Percentiles rank a stretch among this genome's conserved stretches.
phyloP scores from a whole-genome alignment of 2,113 vertebrate genomes.

The Heterotis niloticus region DNA sequence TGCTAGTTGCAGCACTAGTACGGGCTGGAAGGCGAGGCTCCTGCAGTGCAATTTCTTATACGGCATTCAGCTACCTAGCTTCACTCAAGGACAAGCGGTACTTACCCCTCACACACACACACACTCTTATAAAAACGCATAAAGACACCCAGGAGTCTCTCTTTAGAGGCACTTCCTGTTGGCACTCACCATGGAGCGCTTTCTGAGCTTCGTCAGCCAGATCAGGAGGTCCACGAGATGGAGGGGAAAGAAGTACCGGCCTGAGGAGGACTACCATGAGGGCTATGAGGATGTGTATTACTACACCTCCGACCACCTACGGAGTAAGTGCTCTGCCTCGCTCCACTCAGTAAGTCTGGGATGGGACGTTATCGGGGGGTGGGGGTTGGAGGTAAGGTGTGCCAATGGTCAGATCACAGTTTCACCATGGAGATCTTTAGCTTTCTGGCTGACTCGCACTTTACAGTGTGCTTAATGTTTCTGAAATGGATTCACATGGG shows the following conservation, averaged over 20 bases:
- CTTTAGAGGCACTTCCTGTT: background rate
- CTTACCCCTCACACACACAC: background rate
- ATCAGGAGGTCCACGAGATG: slow-evolving; percentile 84
- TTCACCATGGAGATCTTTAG: too few species aligned
- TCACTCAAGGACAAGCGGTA: background rate
- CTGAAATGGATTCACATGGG: too few species aligned
- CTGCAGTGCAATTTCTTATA: background rate
- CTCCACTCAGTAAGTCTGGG: background rate
- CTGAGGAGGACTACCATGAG: slow-evolving; percentile 97
- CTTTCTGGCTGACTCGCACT: too few species aligned
- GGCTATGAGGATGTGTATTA: slow-evolving; percentile 98
- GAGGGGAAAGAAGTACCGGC: slow-evolving; percentile 92
- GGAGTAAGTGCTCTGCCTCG: slow-evolving; percentile 68
- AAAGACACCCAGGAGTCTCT: background rate
- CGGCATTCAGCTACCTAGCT: background rate
- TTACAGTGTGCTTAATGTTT: too few species aligned
- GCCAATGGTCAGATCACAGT: too few species aligned
- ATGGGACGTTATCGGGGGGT: background rate
- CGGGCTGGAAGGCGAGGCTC: background rate
- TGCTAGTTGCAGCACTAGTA: background rate
- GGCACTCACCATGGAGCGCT: slow-evolving; percentile 78
- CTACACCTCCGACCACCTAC: slow-evolving; percentile 86
- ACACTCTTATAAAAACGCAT: slow-evolving; percentile 11
- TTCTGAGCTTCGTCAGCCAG: slow-evolving; percentile 88
- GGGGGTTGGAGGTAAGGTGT: background rate